Evolutionary conservation across 2,113 vertebrate species (phyloP).

Genomic region (Genyomyrus donnyi): DNA sequence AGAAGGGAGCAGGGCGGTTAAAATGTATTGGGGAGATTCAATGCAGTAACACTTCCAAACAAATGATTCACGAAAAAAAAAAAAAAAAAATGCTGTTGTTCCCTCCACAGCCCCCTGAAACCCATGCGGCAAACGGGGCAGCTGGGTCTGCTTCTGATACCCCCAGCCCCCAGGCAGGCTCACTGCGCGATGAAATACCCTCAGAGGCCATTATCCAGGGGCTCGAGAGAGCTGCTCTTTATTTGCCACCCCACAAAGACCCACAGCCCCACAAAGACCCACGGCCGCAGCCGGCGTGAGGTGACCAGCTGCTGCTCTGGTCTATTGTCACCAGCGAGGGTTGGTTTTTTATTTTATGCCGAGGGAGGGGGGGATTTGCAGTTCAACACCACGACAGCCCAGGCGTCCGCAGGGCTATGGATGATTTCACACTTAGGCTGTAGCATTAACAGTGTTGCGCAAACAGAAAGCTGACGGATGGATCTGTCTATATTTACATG

Average conservation of each 20-base stretch:
- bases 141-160: neutral
- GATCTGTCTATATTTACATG: neutral
- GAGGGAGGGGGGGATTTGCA: neutral
- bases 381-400: neutral
- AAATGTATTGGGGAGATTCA: neutral
- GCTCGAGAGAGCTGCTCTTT: neutral
- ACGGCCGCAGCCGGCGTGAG: neutral
- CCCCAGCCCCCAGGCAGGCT: neutral
- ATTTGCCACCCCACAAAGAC: neutral
- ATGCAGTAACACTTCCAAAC: neutral
- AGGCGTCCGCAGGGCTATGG: neutral
- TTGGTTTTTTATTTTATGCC: neutral
- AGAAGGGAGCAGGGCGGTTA: neutral
- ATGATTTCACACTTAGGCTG: neutral
- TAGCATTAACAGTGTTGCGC: neutral
- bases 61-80: neutral
- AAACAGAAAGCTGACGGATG: neutral
- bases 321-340: neutral
- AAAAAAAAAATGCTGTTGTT: neutral
- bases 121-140: neutral
- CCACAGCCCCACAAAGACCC: neutral
- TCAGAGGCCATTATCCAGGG: neutral
- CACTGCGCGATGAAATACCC: neutral
- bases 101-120: neutral
- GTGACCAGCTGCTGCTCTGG: neutral